These are phyloP conservation scores for Clarias laeviceps DNA, from an alignment of 2,797 vertebrate species.

Conservation along the genomic window DNA sequence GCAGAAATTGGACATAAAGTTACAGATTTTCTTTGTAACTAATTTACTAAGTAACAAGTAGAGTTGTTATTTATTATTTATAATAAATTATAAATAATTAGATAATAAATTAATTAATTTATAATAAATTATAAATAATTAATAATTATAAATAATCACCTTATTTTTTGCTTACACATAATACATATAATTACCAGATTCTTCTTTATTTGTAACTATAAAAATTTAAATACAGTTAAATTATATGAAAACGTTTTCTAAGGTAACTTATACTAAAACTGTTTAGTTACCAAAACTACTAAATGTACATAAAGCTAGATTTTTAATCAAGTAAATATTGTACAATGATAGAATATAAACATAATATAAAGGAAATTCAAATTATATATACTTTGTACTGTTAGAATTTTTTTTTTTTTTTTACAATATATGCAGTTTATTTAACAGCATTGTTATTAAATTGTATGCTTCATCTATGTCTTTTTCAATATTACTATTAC, in stretches of 20 bases:
- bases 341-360: neutral
- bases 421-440: neutral
- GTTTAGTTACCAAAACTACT: neutral
- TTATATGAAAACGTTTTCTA: no score
- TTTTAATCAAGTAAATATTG: neutral
- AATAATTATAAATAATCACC: no score
- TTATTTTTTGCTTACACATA: neutral
- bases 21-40: neutral
- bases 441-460: neutral
- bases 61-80: no score
- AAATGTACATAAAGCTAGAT: neutral
- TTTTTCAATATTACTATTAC: neutral
- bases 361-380: neutral
- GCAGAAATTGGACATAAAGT: no score
- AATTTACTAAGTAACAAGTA: neutral
- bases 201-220: neutral
- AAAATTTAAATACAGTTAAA: no score
- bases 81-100: no score
- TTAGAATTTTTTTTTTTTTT: neutral
- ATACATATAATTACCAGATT: neutral
- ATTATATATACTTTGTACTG: neutral
- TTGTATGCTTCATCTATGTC: neutral
- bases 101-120: no score
- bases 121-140: no score
- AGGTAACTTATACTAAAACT: neutral